Evolutionary conservation across 2,113 vertebrate genomes (phyloP), one percentile per base, ranked within the genome.

Genomic region (Tachysurus vachellii): DNA sequence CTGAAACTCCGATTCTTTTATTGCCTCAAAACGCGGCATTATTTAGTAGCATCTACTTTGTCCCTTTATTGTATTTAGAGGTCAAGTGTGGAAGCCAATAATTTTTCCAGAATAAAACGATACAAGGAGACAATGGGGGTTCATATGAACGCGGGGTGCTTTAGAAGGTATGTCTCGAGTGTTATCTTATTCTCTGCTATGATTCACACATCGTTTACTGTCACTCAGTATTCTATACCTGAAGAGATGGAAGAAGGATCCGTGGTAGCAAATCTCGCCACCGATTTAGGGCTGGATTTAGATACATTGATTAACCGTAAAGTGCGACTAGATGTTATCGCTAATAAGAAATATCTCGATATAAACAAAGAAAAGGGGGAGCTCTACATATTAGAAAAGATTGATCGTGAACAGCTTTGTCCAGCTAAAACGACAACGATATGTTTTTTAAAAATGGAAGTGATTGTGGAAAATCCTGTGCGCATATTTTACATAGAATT

Each of bases 201-300:
- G 2, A 44, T 87, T 14, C 56, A 86, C 28, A 75, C 26, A 0
- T 90, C 76, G 0, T 83, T 16, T 47, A 5, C 89, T 23, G 91
- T 95, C 44, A 94, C 90, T 3, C 94, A 94, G 90, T 97, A 97
- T 83, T 95, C 94, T 1, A 94, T 97, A 75, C 86, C 91, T 0
- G 96, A 97, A 68, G 96, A 97, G 88, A 94, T 95, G 90, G 94
- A 96, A 80, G 95, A 95, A 90, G 96, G 95, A 0, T 95, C 96
- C 1, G 94, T 96, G 0, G 95, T 96, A 47, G 95, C 96, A 1
- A 96, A 96, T 93, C 86, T 98, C 75, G 93, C 94, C 0, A 89
- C 95, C 70, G 96, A 97, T 91, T 90, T 97, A 86, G 95, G 95
- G 2, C 89, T 97, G 82, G 92, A 94, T 47, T 89, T 93, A 12